Conservation (phyloP, 2,888 invertebrate genomes). For the Diaprepes abbreviatus region DNA sequence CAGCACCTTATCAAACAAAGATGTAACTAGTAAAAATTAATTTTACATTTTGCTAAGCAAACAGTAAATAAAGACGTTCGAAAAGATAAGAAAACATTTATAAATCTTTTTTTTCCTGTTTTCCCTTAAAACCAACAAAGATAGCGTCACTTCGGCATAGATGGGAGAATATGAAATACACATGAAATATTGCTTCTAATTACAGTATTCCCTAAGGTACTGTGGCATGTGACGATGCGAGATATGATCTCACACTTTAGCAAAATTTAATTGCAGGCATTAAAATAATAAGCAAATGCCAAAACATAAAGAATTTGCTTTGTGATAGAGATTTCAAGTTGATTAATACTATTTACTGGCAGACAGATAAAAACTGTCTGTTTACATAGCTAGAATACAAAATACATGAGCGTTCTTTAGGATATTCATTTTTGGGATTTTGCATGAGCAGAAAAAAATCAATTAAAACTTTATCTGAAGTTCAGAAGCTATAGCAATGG, state of each 20-base stretch:
- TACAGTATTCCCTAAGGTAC: slow-evolving; percentile 47
- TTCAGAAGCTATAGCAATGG: too few relatives aligned
- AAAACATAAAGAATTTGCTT: slow-evolving; percentile 36
- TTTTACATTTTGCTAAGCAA: slow-evolving; percentile 1
- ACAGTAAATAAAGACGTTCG: slow-evolving; percentile 24
- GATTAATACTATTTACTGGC: slow-evolving; percentile 26
- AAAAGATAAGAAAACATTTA: slow-evolving; percentile 24
- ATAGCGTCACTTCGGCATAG: slow-evolving; percentile 46
- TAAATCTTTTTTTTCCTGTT: slow-evolving; percentile 33
- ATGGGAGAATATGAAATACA: slow-evolving; percentile 52
- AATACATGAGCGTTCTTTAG: too few relatives aligned
- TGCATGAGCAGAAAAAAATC: too few relatives aligned
- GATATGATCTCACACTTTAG: slow-evolving; percentile 49
- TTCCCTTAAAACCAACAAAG: slow-evolving; percentile 38
- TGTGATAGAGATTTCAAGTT: slow-evolving; percentile 36
- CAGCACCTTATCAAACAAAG: slow-evolving; percentile 7
- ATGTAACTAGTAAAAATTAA: not conserved
- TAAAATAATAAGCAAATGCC: slow-evolving; percentile 47
- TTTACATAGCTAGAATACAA: not conserved
- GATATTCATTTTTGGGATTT: too few relatives aligned
- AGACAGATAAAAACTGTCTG: slow-evolving; percentile 2
- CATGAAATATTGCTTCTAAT: slow-evolving; percentile 54
- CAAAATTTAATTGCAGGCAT: slow-evolving; percentile 48
- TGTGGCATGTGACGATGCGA: slow-evolving; percentile 47
- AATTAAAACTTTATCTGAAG: too few relatives aligned